These are phyloP conservation scores for Diaprepes abbreviatus DNA, from an alignment of 2,888 invertebrate genomes.

Conservation along the genomic window DNA sequence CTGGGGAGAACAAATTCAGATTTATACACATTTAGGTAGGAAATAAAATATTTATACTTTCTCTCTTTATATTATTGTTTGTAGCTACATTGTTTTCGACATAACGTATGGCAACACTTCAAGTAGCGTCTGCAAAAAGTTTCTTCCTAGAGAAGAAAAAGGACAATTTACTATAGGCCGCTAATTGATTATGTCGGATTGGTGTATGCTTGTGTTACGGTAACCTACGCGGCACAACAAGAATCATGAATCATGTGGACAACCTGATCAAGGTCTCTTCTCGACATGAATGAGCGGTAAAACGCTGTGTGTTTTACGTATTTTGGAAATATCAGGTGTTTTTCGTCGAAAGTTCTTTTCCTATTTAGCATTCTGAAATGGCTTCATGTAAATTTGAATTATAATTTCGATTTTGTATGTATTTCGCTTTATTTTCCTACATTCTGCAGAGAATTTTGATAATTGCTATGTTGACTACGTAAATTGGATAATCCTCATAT, in stretches of 20 bases:
- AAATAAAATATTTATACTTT: too few relatives aligned
- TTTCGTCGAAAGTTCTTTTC: slow-evolving; percentile 21
- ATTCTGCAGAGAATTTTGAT: neutral
- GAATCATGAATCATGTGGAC: slow-evolving; percentile 35
- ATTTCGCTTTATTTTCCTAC: neutral
- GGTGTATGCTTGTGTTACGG: slow-evolving; percentile 7
- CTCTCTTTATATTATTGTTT: too few relatives aligned
- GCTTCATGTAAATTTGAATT: neutral
- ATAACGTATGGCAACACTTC: too few relatives aligned
- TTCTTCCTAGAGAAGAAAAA: too few relatives aligned
- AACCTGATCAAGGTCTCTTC: slow-evolving; percentile 30
- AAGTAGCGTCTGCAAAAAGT: too few relatives aligned
- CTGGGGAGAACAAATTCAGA: too few relatives aligned
- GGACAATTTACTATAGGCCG: neutral
- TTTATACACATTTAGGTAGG: too few relatives aligned
- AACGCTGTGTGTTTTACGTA: slow-evolving; percentile 20
- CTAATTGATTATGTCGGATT: slow-evolving; percentile 7
- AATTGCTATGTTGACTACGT: neutral
- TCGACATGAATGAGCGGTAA: slow-evolving; percentile 21
- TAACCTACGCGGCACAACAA: slow-evolving; percentile 23
- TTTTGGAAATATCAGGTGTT: slow-evolving; percentile 28
- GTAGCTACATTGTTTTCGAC: too few relatives aligned
- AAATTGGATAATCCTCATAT: neutral
- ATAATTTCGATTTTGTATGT: neutral
- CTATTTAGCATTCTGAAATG: neutral